These are phyloP conservation scores for Noctua janthina DNA, from an alignment of 2,888 invertebrate genomes.

Conservation along the genomic window DNA sequence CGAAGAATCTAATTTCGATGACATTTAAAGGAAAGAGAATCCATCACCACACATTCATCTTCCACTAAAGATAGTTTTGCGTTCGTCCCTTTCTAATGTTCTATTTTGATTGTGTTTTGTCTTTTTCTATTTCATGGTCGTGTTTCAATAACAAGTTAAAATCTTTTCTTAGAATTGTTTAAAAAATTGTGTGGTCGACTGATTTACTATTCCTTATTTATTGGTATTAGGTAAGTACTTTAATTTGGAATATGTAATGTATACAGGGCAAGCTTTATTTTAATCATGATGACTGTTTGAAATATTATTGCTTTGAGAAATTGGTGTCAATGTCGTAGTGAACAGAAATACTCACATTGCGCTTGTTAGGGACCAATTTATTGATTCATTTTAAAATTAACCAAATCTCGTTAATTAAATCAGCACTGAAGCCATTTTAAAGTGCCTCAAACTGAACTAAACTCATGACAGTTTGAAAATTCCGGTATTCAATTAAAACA, in stretches of 20 bases:
- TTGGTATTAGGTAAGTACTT: slow-evolving; percentile 33
- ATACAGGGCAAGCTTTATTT: slow-evolving; percentile 29
- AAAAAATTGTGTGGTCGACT: slow-evolving; percentile 26
- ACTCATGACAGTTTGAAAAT: slow-evolving; percentile 39
- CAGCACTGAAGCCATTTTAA: neutral
- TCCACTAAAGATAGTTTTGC: slow-evolving; percentile 1
- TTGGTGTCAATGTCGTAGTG: slow-evolving; percentile 24
- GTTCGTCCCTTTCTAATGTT: slow-evolving; percentile 18
- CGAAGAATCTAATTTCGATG: neutral
- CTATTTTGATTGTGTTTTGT: slow-evolving; percentile 37
- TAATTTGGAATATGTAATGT: neutral
- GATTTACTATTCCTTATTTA: slow-evolving; percentile 54
- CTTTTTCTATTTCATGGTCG: slow-evolving; percentile 37
- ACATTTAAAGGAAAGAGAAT: slow-evolving; percentile 28
- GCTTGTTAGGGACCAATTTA: neutral
- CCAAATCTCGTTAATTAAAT: slow-evolving; percentile 1
- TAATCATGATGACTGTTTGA: neutral
- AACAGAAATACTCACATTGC: neutral
- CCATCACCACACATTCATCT: slow-evolving; percentile 16
- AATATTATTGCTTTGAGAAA: slow-evolving; percentile 19
- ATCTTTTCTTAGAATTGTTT: slow-evolving; percentile 42
- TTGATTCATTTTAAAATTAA: neutral
- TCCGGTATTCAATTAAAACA: slow-evolving; percentile 52
- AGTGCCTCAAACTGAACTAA: slow-evolving; percentile 9
- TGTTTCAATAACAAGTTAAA: slow-evolving; percentile 29